These are phyloP conservation scores for Clarias laeviceps DNA, from an alignment of 2,797 vertebrate genomes.

Conservation along the genomic window DNA sequence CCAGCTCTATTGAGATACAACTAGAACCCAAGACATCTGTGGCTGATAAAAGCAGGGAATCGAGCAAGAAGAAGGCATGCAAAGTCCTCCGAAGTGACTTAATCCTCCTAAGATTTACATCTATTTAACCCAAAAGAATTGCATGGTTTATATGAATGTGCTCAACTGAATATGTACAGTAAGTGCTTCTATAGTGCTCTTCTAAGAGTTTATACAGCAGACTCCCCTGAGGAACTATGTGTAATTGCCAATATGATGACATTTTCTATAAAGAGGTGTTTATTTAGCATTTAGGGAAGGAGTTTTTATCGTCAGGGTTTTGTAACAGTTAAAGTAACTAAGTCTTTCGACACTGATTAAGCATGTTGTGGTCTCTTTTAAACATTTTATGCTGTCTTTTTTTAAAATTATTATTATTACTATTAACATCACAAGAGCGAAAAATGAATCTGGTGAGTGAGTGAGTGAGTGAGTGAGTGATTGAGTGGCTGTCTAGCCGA, in stretches of 20 bases:
- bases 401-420: too few species aligned
- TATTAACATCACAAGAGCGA: background rate
- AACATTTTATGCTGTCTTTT: background rate
- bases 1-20: slow-evolving; percentile 58
- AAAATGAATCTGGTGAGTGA: background rate
- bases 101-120: background rate
- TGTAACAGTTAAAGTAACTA: background rate
- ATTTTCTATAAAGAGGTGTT: background rate
- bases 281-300: background rate
- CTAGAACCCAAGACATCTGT: background rate
- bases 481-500: background rate
- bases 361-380: background rate
- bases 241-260: background rate
- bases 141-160: background rate
- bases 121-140: background rate
- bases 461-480: background rate
- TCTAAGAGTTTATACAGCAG: background rate
- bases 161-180: background rate
- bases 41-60: background rate
- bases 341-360: background rate
- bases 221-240: background rate
- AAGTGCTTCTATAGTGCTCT: background rate
- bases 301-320: background rate
- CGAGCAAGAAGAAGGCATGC: background rate
- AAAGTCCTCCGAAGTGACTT: background rate